Evolutionary conservation across 2,888 invertebrate species (phyloP).

Genomic region (Ligdia adustata): DNA sequence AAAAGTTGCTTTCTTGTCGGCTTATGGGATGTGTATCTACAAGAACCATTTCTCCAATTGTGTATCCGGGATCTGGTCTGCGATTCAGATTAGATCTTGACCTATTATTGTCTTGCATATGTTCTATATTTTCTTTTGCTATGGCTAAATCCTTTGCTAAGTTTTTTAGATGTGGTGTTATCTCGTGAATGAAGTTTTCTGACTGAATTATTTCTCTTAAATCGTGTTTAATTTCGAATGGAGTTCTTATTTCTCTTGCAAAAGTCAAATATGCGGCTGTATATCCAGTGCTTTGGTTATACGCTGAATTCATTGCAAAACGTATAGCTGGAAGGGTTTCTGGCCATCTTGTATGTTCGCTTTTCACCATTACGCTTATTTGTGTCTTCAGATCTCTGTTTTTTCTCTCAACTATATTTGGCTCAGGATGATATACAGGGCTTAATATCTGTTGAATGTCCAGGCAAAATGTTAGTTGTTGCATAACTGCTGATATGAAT

Average conservation of each 20-base stretch:
- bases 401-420: conserved; percentile 47
- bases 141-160: not conserved
- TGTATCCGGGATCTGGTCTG: not conserved
- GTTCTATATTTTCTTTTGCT: not conserved
- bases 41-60: not conserved
- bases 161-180: conserved; percentile 2
- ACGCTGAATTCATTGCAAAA: conserved; percentile 26
- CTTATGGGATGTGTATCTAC: not conserved
- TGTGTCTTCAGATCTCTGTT: conserved; percentile 45
- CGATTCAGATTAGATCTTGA: not conserved
- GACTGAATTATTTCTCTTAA: conserved; percentile 9
- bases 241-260: conserved; percentile 25
- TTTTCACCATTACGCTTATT: conserved; percentile 16
- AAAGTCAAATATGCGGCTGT: conserved; percentile 29
- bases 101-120: not conserved
- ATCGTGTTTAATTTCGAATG: conserved; percentile 12
- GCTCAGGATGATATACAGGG: conserved; percentile 11
- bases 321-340: conserved; percentile 18
- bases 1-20: not conserved
- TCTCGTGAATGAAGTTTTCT: conserved; percentile 20
- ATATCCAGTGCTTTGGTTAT: conserved; percentile 4
- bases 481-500: conserved; percentile 26
- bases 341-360: conserved; percentile 16
- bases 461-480: no score
- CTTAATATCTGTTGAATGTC: no score